Evolutionary conservation across 2,797 vertebrate genomes (phyloP).

Genomic region (Glossophaga mutica): DNA sequence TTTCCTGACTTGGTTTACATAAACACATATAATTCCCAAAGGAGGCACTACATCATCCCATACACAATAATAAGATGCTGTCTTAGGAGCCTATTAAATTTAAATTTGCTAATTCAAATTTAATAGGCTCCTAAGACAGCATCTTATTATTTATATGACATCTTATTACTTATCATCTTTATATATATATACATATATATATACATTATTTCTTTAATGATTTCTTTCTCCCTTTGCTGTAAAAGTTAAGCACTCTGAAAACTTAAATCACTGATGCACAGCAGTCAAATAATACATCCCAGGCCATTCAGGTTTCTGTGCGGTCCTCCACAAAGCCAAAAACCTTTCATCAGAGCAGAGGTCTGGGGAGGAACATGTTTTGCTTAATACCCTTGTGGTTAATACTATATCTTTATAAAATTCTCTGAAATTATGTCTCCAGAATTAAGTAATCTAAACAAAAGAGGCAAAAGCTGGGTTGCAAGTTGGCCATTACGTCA

Average conservation of each 20-base stretch:
- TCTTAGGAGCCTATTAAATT: not conserved
- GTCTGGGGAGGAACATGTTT: conserved; percentile 61
- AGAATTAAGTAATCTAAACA: conserved; percentile 72
- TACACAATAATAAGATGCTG: not conserved
- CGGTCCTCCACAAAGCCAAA: conserved; percentile 77
- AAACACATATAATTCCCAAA: not conserved
- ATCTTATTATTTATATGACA: too few relatives aligned
- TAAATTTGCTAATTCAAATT: too few relatives aligned
- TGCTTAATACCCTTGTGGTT: conserved; percentile 74
- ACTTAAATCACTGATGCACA: not conserved
- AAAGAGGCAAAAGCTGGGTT: conserved; percentile 52
- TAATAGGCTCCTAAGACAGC: too few relatives aligned
- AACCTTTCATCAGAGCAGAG: conserved; percentile 75
- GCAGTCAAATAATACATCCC: conserved; percentile 43
- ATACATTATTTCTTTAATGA: not conserved
- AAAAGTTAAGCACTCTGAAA: conserved; percentile 31
- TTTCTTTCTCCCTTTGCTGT: not conserved
- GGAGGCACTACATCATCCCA: not conserved
- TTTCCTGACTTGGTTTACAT: not conserved
- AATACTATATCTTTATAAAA: conserved; percentile 43
- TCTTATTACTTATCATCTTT: too few relatives aligned
- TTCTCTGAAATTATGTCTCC: conserved; percentile 77
- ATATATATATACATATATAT: too few relatives aligned
- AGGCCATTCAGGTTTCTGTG: conserved; percentile 72
- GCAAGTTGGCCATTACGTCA: conserved; percentile 26